phyloP scores from a whole-genome alignment of 2,888 invertebrate genomes.

The Cacoxenus indagator region DNA sequence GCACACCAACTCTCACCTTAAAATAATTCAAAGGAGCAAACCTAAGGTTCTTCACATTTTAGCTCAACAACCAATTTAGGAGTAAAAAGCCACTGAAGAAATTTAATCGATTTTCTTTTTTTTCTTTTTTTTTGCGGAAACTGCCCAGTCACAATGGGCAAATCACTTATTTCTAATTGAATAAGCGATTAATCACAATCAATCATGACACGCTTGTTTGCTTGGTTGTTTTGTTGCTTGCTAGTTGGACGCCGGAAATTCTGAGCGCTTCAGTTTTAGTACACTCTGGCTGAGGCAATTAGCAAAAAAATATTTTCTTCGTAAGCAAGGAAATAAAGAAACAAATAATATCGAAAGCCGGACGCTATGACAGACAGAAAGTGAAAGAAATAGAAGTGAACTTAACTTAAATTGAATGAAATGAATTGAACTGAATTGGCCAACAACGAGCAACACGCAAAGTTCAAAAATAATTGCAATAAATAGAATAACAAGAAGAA shows the following conservation, averaged over 20 bases:
- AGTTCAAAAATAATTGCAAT: constrained; percentile 22
- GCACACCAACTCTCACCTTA: neutral
- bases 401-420: constrained; percentile 16
- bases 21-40: no score
- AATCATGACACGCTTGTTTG: constrained; percentile 13
- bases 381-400: constrained; percentile 8
- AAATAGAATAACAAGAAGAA: neutral
- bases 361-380: neutral
- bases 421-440: constrained; percentile 1
- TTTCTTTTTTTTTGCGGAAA: neutral
- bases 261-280: neutral
- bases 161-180: constrained; percentile 24
- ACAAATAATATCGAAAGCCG: neutral
- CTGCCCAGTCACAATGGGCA: constrained; percentile 7
- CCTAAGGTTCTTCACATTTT: no score
- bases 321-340: neutral
- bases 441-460: constrained; percentile 6
- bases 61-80: no score
- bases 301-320: no score
- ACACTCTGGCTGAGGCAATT: neutral
- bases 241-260: neutral
- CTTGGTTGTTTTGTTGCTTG: neutral
- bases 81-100: no score
- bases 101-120: no score
- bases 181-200: constrained; percentile 23